Conservation (phyloP, 1,140 invertebrate species). For the Trachymyrmex cornetzi region DNA sequence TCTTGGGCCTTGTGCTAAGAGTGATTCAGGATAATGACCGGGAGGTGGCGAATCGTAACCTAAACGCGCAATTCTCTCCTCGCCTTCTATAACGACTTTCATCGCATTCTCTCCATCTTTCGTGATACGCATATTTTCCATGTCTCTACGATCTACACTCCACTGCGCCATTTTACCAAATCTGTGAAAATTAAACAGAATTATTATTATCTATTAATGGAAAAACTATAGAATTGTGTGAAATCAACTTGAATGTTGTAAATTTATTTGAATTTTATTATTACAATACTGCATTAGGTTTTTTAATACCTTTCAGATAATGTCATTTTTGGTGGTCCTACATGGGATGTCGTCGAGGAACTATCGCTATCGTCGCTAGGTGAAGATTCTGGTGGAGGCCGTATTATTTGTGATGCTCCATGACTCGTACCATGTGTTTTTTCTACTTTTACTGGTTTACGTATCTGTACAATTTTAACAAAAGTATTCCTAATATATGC, state of each 20-base stretch:
- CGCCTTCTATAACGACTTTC: slow-evolving; percentile 92
- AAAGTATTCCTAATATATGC: not conserved
- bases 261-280: slow-evolving; percentile 27
- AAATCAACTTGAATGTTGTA: not conserved
- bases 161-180: slow-evolving; percentile 97
- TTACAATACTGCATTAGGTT: not conserved
- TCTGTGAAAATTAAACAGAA: slow-evolving; percentile 79
- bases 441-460: slow-evolving; percentile 85
- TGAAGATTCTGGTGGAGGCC: slow-evolving; percentile 84
- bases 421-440: slow-evolving; percentile 82
- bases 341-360: slow-evolving; percentile 85
- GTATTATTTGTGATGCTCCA: slow-evolving; percentile 79
- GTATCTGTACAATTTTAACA: slow-evolving; percentile 80
- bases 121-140: slow-evolving; percentile 95
- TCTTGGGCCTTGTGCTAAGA: slow-evolving; percentile 90
- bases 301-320: slow-evolving; percentile 86
- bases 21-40: slow-evolving; percentile 92
- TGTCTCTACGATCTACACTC: slow-evolving; percentile 92
- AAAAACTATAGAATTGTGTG: not conserved
- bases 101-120: slow-evolving; percentile 90
- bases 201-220: not conserved
- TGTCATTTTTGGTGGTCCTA: slow-evolving; percentile 86
- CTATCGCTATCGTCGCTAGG: slow-evolving; percentile 85
- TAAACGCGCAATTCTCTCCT: slow-evolving; percentile 85
- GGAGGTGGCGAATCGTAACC: slow-evolving; percentile 90